Evolutionary conservation across 2,888 invertebrate species (phyloP).

Genomic region (Meteorus cinctellus): DNA sequence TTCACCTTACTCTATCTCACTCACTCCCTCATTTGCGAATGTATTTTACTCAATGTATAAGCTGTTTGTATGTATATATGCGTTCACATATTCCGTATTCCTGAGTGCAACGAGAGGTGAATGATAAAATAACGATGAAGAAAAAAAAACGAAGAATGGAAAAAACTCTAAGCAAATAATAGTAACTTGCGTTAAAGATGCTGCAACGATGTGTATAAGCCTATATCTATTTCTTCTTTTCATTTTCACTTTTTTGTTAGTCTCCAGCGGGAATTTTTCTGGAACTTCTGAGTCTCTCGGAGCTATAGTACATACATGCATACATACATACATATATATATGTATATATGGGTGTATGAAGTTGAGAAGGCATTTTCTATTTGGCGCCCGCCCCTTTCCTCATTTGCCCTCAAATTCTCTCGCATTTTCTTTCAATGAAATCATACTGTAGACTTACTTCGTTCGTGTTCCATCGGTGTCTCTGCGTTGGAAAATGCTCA

Average conservation of each 20-base stretch:
- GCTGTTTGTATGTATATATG: constrained; percentile 16
- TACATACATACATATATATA: neutral
- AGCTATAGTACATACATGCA: neutral
- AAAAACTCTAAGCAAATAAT: neutral
- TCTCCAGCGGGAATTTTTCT: neutral
- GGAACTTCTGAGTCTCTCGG: neutral
- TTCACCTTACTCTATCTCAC: constrained; percentile 47
- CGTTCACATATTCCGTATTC: neutral
- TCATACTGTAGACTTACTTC: constrained; percentile 81
- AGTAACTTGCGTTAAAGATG: constrained; percentile 39
- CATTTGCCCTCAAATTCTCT: neutral
- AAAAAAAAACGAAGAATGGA: constrained; percentile 19
- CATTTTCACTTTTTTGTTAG: constrained; percentile 7
- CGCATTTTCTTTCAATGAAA: neutral
- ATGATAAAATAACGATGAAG: constrained; percentile 13
- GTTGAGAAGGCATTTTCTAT: neutral
- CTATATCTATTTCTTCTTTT: constrained; percentile 17
- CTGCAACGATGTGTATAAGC: constrained; percentile 18
- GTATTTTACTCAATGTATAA: neutral
- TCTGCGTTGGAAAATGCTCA: constrained; percentile 94
- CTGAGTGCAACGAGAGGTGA: constrained; percentile 30
- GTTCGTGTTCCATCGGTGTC: constrained; percentile 99
- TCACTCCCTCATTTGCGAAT: constrained; percentile 14
- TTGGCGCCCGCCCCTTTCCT: neutral
- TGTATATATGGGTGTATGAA: neutral